These are phyloP conservation scores for Lithobates sylvaticus DNA, from an alignment of 2,797 vertebrate genomes.

Conservation along the genomic window DNA sequence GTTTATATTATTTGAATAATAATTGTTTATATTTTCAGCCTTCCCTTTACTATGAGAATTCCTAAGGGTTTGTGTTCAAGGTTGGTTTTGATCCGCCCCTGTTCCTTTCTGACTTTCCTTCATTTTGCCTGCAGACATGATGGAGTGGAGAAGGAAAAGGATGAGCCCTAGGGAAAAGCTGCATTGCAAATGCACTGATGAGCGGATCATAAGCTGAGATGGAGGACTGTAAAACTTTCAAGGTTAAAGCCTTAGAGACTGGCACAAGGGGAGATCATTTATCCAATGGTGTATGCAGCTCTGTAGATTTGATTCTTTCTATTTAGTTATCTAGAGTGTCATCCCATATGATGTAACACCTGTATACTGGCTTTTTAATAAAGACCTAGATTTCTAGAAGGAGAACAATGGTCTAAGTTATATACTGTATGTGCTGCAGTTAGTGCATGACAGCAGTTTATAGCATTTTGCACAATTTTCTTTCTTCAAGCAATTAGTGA, in stretches of 20 bases:
- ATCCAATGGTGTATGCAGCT: not conserved
- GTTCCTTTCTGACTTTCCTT: slow-evolving; percentile 1
- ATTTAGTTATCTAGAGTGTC: not conserved
- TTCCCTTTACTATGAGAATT: not conserved
- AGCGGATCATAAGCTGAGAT: not conserved
- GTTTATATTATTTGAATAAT: not conserved
- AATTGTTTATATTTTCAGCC: not conserved
- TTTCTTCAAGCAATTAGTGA: too few species aligned
- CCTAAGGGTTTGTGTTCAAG: not conserved
- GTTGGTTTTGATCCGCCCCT: not conserved
- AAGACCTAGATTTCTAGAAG: not conserved
- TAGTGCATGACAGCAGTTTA: too few species aligned
- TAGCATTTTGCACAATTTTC: too few species aligned
- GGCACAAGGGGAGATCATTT: not conserved
- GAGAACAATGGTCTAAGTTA: not conserved
- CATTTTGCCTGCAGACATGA: not conserved
- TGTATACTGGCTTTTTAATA: not conserved
- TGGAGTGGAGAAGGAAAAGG: not conserved
- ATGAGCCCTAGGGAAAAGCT: not conserved
- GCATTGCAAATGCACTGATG: not conserved
- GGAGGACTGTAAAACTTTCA: not conserved
- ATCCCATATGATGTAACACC: not conserved
- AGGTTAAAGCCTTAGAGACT: not conserved
- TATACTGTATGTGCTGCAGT: not conserved
- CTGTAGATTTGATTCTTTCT: not conserved